Conservation (phyloP, 35 echinoderm and acorn worm species). For the Eucidaris tribuloides region DNA sequence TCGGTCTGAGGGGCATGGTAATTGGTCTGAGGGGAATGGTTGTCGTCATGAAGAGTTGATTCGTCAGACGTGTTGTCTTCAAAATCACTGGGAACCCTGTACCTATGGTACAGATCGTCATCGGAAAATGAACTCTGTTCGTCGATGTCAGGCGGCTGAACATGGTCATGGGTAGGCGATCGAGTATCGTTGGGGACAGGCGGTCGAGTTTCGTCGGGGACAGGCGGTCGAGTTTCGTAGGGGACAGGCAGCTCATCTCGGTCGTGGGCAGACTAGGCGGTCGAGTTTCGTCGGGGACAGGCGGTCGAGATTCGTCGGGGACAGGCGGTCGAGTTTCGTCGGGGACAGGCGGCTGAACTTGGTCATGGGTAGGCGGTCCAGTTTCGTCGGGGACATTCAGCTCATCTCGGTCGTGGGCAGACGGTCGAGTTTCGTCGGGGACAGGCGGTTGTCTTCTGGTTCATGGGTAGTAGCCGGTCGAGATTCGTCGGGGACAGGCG, state of each 20-base stretch:
- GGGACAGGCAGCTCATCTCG: too few relatives aligned
- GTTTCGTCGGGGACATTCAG: background rate
- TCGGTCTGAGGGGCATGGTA: too few relatives aligned
- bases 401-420: background rate
- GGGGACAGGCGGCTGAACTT: background rate
- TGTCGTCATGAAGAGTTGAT: background rate
- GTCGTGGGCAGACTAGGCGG: too few relatives aligned
- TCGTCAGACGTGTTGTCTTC: background rate
- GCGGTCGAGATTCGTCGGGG: background rate
- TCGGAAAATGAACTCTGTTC: too few relatives aligned
- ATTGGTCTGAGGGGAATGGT: background rate
- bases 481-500: background rate
- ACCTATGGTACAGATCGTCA: background rate
- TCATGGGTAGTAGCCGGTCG: background rate
- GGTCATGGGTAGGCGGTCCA: background rate
- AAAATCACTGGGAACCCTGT: background rate
- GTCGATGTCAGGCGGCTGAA: too few relatives aligned
- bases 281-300: background rate
- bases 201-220: background rate
- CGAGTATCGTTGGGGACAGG: background rate
- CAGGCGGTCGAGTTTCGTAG: background rate
- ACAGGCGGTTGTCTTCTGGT: background rate
- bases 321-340: background rate
- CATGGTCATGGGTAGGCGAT: too few relatives aligned
- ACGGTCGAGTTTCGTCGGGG: background rate